Conservation (phyloP, 1,140 invertebrate genomes). For the Coptotermes formosanus region DNA sequence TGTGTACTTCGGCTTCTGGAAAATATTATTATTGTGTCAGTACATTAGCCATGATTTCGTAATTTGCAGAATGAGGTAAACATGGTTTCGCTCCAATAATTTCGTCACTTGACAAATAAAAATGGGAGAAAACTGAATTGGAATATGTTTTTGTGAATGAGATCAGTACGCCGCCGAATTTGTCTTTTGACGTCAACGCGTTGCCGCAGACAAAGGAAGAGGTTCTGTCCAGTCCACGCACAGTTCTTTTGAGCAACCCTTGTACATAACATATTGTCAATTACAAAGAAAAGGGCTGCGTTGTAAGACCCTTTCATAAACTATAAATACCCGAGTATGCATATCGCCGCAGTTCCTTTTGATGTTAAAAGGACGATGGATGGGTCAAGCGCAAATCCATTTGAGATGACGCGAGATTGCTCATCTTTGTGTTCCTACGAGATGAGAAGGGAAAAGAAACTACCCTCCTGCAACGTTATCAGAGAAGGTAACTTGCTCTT, state of each 20-base stretch:
- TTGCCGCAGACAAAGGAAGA: too few relatives aligned
- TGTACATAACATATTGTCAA: background rate
- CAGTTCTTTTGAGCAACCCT: background rate
- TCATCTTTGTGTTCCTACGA: background rate
- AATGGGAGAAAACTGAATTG: too few relatives aligned
- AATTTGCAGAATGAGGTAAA: too few relatives aligned
- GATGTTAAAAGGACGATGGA: conserved; percentile 15
- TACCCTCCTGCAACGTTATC: background rate
- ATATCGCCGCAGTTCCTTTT: background rate
- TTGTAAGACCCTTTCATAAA: conserved; percentile 9
- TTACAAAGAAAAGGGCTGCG: background rate
- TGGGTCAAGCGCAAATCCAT: background rate
- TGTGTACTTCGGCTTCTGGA: too few relatives aligned
- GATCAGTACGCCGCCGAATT: too few relatives aligned
- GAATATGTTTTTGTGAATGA: too few relatives aligned
- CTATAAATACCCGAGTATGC: background rate
- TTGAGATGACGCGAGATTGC: conserved; percentile 10
- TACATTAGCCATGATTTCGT: too few relatives aligned
- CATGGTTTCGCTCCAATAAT: too few relatives aligned
- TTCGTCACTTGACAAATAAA: too few relatives aligned
- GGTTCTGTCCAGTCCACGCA: too few relatives aligned
- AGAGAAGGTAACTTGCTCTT: conserved; percentile 1
- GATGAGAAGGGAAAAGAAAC: conserved; percentile 2
- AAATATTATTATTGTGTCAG: too few relatives aligned
- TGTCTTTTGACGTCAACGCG: too few relatives aligned